These are phyloP conservation scores for Heliconius hewitsoni DNA, from an alignment of 1,140 invertebrate species.

Conservation along the genomic window DNA sequence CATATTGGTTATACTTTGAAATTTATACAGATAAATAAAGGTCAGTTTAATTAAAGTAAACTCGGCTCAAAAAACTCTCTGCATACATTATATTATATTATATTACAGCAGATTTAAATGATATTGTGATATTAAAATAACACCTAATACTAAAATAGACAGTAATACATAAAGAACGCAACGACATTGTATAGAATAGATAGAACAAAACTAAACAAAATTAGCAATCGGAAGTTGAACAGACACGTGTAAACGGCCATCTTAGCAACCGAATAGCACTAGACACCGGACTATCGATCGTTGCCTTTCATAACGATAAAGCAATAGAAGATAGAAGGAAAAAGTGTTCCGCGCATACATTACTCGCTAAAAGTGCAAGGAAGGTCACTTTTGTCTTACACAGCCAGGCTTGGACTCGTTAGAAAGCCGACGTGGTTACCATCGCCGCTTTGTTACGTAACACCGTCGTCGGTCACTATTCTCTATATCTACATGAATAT, in stretches of 20 bases:
- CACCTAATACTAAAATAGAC: background rate
- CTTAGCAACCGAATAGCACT: slow-evolving; percentile 53
- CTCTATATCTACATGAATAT: slow-evolving; percentile 38
- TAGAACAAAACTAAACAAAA: slow-evolving; percentile 13
- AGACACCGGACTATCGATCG: slow-evolving; percentile 56
- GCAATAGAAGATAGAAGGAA: slow-evolving; percentile 20
- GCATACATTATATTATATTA: too few relatives aligned
- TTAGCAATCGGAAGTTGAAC: slow-evolving; percentile 42
- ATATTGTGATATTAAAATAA: background rate
- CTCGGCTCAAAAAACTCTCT: background rate
- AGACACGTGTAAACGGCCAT: slow-evolving; percentile 50
- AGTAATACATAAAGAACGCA: background rate
- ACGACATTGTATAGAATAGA: background rate
- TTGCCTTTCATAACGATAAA: slow-evolving; percentile 35
- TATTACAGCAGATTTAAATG: background rate
- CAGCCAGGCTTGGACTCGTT: slow-evolving; percentile 31
- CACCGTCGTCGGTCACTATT: slow-evolving; percentile 44
- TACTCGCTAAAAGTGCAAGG: slow-evolving; percentile 32
- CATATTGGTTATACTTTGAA: background rate
- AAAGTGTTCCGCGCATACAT: slow-evolving; percentile 30
- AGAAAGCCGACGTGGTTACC: slow-evolving; percentile 24
- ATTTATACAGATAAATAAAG: background rate
- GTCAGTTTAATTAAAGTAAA: background rate
- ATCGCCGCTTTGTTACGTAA: slow-evolving; percentile 43
- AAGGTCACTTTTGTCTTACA: slow-evolving; percentile 24